Evolutionary conservation across 2,888 invertebrate species (phyloP).

Genomic region (Coleophora flavipennella): DNA sequence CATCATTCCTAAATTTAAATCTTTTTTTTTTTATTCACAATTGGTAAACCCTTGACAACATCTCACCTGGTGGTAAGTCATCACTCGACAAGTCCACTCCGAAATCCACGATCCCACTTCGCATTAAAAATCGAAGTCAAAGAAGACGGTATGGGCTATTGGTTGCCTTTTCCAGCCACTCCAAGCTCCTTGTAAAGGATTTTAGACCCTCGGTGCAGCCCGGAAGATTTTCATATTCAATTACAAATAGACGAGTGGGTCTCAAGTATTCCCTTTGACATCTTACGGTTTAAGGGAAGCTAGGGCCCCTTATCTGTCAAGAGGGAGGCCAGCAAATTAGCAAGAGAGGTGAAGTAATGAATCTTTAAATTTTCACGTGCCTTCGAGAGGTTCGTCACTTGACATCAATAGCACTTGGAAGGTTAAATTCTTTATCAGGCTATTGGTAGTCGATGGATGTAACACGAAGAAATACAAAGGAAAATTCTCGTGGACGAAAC

Average conservation of each 20-base stretch:
- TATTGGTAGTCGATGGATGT: background rate
- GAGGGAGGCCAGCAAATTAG: slow-evolving; percentile 38
- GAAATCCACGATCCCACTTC: too few species aligned
- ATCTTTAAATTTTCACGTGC: slow-evolving; percentile 39
- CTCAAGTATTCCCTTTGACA: slow-evolving; percentile 62
- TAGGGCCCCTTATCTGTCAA: slow-evolving; percentile 36
- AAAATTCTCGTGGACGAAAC: too few species aligned
- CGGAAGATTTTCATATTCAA: slow-evolving; percentile 70
- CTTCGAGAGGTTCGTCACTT: slow-evolving; percentile 22
- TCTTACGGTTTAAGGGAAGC: slow-evolving; percentile 57
- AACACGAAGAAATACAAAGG: too few species aligned
- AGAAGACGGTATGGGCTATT: too few species aligned
- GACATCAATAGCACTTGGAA: slow-evolving; percentile 23
- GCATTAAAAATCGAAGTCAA: too few species aligned
- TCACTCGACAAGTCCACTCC: too few species aligned
- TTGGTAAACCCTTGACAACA: too few species aligned
- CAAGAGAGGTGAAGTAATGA: slow-evolving; percentile 42
- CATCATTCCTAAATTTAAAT: too few species aligned
- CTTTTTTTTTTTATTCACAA: too few species aligned
- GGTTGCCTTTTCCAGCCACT: slow-evolving; percentile 11
- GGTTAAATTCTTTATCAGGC: background rate
- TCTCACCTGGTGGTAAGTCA: too few species aligned
- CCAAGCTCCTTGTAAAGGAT: slow-evolving; percentile 15
- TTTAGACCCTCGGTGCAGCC: slow-evolving; percentile 35
- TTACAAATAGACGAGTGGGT: slow-evolving; percentile 70